phyloP scores from a whole-genome alignment of 2,888 invertebrate species.

The Tetranychus truncatus region DNA sequence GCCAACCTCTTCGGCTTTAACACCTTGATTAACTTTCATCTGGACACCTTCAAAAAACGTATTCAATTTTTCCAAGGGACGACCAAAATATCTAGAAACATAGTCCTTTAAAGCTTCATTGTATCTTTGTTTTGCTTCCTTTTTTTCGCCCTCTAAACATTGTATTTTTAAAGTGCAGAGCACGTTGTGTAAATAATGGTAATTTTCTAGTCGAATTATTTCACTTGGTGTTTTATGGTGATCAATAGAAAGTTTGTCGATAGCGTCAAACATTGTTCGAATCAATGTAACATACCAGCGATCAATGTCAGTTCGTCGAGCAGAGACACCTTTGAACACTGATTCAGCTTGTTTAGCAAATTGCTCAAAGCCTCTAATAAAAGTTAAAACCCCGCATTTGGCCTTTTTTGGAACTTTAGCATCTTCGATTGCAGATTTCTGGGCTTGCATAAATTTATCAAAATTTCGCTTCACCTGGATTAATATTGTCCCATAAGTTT shows the following conservation, averaged over 20 bases:
- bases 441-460: constrained; percentile 57
- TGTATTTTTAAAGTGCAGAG: constrained; percentile 72
- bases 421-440: constrained; percentile 45
- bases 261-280: constrained; percentile 62
- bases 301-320: constrained; percentile 70
- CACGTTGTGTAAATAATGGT: constrained; percentile 71
- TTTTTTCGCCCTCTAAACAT: constrained; percentile 64
- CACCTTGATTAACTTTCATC: constrained; percentile 74
- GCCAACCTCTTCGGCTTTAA: constrained; percentile 88
- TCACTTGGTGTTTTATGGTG: constrained; percentile 79
- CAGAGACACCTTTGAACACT: constrained; percentile 59
- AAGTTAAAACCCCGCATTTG: constrained; percentile 73
- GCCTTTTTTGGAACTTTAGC: constrained; percentile 50
- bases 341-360: constrained; percentile 69
- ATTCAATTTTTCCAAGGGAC: constrained; percentile 74
- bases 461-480: constrained; percentile 75
- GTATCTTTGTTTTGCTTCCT: constrained; percentile 75
- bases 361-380: constrained; percentile 72
- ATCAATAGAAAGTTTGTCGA: constrained; percentile 54
- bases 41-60: constrained; percentile 95
- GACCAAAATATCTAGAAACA: constrained; percentile 82
- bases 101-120: constrained; percentile 72
- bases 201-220: constrained; percentile 87
- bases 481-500: constrained; percentile 64
- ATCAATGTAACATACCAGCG: constrained; percentile 70